phyloP scores from a whole-genome alignment of 2,888 invertebrate genomes.

The Eupithecia subfuscata region DNA sequence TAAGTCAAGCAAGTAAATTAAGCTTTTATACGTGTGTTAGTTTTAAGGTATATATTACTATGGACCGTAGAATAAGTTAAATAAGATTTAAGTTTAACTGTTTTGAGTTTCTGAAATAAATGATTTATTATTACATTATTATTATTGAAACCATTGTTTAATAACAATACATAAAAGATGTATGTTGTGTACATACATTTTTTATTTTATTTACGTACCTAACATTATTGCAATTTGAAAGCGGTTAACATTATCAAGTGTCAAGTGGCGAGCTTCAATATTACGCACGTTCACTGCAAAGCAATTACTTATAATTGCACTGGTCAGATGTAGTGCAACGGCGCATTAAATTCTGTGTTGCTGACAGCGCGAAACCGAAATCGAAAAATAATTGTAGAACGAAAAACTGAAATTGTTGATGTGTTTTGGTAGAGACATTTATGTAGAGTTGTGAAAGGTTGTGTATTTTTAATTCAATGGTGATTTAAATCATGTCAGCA shows the following conservation, averaged over 20 bases:
- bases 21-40: too few relatives aligned
- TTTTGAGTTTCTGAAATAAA: too few relatives aligned
- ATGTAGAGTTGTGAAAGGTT: not conserved
- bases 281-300: slow-evolving; percentile 26
- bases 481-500: not conserved
- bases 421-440: not conserved
- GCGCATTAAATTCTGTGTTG: slow-evolving; percentile 10
- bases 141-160: not conserved
- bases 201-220: slow-evolving; percentile 18
- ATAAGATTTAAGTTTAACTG: too few relatives aligned
- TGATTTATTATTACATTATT: too few relatives aligned
- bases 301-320: slow-evolving; percentile 28
- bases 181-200: not conserved
- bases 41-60: too few relatives aligned
- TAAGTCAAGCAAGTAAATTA: too few relatives aligned
- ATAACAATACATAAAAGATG: too few relatives aligned
- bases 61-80: too few relatives aligned
- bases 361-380: not conserved
- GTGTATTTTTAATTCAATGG: not conserved
- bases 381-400: not conserved
- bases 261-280: slow-evolving; percentile 20
- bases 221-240: slow-evolving; percentile 18
- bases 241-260: slow-evolving; percentile 28
- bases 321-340: slow-evolving; percentile 20
- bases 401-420: not conserved